Base-by-base conservation (phyloP, 1,140 invertebrate genomes). In the Drosophila eugracilis region DNA sequence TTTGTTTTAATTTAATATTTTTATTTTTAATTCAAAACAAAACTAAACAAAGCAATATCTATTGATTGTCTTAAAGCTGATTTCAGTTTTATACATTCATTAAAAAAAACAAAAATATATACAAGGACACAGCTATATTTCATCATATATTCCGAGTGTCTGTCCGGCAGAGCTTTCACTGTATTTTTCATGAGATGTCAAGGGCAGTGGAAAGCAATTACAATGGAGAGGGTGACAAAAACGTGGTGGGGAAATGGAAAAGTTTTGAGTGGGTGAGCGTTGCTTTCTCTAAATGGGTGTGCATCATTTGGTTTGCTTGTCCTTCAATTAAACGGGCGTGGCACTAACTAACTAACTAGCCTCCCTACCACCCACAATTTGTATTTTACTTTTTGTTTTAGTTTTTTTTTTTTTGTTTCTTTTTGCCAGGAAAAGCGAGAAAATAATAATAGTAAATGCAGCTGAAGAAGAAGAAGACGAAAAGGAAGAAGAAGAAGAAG, bases 291-390 rank as follows among this genome's bases (percentile, higher is more conserved):
- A 57, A 57, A 57, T 28, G 30, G 21, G 24, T 55, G 66, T 71
- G 65, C 44, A 59, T 72, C 66, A 72, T 50, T 71, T 59, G 47
- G 53, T 41, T 34, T 37, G 9, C 22, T 70, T 70, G 65, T 62
- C 69, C 45, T 60, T 60, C 47, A 71, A 45, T 72, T 60, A 60
- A 59, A 45, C 59, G 54, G 70, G 70, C 47, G 66, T 73, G 69
- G 54, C 69, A 53, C 15, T 34, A 50, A 50, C 36, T 26, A 49
- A 57, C 54, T 34, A 32, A 32, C 55, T 62, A 59, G 22, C 24
- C 22, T 44, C 19, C 14, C 60, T 34, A n/a, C 32, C 54, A 62
- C 30, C 55, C 58, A n/a, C n/a, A n/a, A n/a, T n/a, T n/a, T n/a
- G n/a, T 21, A 3, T 17, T 19, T 41, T n/a, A 7, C 4, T 15